Percentiles rank a stretch among this genome's conserved stretches.
Evolutionary conservation across 2,888 invertebrate genomes (phyloP).

Genomic region (Tenthredo mesomela): DNA sequence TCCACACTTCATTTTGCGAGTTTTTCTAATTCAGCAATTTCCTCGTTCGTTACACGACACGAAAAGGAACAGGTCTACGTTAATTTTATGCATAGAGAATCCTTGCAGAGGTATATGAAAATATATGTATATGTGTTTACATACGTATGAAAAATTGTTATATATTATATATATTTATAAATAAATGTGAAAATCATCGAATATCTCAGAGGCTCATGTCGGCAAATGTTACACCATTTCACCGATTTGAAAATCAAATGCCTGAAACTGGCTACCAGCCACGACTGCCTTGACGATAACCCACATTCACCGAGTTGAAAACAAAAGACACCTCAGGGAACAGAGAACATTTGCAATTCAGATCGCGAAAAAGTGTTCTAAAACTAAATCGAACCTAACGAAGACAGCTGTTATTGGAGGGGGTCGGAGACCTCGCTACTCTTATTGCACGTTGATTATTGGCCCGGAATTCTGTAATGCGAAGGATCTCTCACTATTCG

Average conservation of each 20-base stretch:
- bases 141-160: background rate
- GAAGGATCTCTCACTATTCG: background rate
- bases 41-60: background rate
- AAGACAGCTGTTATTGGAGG: conserved; percentile 15
- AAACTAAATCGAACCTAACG: conserved; percentile 49
- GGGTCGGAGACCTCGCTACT: background rate
- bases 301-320: conserved; percentile 62
- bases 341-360: conserved; percentile 53
- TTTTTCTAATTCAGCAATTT: background rate
- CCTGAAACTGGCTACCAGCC: conserved; percentile 28
- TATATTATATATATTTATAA: background rate
- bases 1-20: too few relatives aligned
- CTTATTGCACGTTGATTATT: background rate
- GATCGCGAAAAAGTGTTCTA: conserved; percentile 39
- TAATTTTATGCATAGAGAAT: background rate
- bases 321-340: conserved; percentile 58
- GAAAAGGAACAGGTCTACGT: background rate
- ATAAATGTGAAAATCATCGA: background rate
- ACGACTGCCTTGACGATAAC: conserved; percentile 61
- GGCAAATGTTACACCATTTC: conserved; percentile 55
- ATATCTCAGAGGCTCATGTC: conserved; percentile 19
- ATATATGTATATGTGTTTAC: background rate
- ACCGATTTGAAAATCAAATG: conserved; percentile 57
- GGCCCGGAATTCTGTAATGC: background rate
- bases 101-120: background rate